Evolutionary conservation across 2,888 invertebrate species (phyloP).

Genomic region (Glyphotaelius pellucidus): DNA sequence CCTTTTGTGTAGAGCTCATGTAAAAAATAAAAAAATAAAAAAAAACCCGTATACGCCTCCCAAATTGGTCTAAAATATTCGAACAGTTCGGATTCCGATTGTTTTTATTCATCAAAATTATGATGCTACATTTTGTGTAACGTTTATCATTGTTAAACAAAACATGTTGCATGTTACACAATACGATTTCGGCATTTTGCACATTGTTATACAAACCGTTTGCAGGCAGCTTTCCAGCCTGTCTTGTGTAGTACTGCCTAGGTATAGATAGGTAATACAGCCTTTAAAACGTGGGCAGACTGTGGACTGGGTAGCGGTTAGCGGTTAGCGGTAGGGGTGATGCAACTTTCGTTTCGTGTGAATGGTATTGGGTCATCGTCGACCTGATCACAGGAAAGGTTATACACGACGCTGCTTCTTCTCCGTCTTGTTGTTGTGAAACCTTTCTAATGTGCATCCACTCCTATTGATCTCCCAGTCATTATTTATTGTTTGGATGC

Average conservation of each 20-base stretch:
- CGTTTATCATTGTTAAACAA: background rate
- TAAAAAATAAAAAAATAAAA: too few species aligned
- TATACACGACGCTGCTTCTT: constrained; percentile 35
- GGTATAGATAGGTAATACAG: background rate
- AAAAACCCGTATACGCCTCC: too few species aligned
- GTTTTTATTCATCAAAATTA: background rate
- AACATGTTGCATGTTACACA: background rate
- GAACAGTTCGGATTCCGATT: too few species aligned
- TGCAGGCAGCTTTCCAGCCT: background rate
- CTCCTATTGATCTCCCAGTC: background rate
- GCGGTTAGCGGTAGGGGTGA: constrained; percentile 5
- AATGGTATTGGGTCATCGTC: constrained; percentile 43
- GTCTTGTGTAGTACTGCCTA: background rate
- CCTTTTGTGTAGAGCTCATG: too few species aligned
- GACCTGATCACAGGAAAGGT: constrained; percentile 44
- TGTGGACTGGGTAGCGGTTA: background rate
- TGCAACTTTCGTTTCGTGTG: constrained; percentile 49
- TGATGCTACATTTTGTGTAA: background rate
- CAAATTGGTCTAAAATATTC: too few species aligned
- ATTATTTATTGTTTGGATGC: constrained; percentile 15
- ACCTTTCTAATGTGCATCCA: constrained; percentile 44
- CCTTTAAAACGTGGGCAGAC: background rate
- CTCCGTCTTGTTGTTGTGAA: constrained; percentile 21
- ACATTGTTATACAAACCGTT: background rate
- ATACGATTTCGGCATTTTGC: background rate